Evolutionary conservation across 35 echinoderm and acorn worm species (phyloP).

Genomic region (Chiridota heheva): DNA sequence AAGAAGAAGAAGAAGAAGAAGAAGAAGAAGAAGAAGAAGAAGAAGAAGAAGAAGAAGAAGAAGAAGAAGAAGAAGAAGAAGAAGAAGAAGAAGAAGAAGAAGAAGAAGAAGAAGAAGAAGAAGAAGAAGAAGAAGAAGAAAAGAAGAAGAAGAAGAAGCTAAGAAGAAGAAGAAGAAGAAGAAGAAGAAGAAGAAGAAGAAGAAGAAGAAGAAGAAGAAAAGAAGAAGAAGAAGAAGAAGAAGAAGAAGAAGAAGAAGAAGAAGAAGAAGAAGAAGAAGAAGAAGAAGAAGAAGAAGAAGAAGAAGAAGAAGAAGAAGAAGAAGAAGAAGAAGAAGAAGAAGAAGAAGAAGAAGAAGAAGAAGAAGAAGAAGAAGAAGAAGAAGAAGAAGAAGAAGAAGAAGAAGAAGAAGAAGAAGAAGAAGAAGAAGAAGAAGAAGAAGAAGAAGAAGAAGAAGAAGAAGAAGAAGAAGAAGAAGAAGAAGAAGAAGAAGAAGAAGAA

Average conservation of each 20-base stretch:
- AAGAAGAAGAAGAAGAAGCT: no score
- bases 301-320: no score
- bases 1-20: conserved; percentile 9
- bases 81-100: conserved; percentile 5
- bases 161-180: no score
- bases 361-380: no score
- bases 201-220: background rate
- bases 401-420: no score
- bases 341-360: no score
- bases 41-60: conserved; percentile 5
- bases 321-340: no score
- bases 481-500: background rate
- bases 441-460: background rate
- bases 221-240: conserved; percentile 8
- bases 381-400: no score
- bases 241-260: conserved; percentile 9
- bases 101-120: background rate
- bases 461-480: background rate
- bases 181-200: background rate
- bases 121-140: background rate
- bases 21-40: background rate
- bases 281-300: no score
- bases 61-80: conserved; percentile 9
- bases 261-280: conserved; percentile 2
- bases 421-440: no score